Base-by-base conservation (phyloP, 1,140 invertebrate genomes). In the Hyles vespertilio region DNA sequence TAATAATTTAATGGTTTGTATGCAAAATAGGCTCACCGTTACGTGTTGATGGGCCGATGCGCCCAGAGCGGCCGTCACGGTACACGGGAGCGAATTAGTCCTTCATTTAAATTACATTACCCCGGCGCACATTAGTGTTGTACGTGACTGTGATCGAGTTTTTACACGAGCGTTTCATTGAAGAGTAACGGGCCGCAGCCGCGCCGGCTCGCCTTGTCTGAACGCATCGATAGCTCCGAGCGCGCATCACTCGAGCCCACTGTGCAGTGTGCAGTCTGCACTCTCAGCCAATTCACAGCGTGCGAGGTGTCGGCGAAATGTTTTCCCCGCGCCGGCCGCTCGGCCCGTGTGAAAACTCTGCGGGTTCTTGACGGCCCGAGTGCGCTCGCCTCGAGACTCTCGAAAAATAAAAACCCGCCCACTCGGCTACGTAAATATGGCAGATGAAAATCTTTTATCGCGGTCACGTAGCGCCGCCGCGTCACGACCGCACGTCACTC, bases 371-470 rank as follows among this genome's bases (percentile, higher is more conserved):
- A 75, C 61, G 63, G 63, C 55, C 64, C 40, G 65, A 81, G 84
- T 70, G 68, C 61, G 70, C 74, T 79, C 62, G 70, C 67, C 64
- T 72, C 60, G 73, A 84, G 81, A 78, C 77, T 81, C 85, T 88
- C 73, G 76, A 86, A 84, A 83, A 76, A 84, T 81, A 84, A 88
- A 88, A 87, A 84, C 82, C 83, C 83, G 78, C 85, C 83, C 85
- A 86, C 85, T 88, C 83, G 71, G 73, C 85, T 73, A 77, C 77
- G 83, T 88, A 88, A 88, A 88, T 87, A 88, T 85, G 82, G 83
- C 84, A 87, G 85, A 88, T 88, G 84, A 81, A 85, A 84, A 88
- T 88, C 85, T 88, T 85, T 88, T 88, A 88, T 88, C 85, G 77
- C 79, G 81, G 85, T 88, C 85, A 88, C 85, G 85, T 88, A 87